These are phyloP conservation scores for Monochamus alternatus DNA, from an alignment of 2,888 invertebrate genomes.

Conservation along the genomic window DNA sequence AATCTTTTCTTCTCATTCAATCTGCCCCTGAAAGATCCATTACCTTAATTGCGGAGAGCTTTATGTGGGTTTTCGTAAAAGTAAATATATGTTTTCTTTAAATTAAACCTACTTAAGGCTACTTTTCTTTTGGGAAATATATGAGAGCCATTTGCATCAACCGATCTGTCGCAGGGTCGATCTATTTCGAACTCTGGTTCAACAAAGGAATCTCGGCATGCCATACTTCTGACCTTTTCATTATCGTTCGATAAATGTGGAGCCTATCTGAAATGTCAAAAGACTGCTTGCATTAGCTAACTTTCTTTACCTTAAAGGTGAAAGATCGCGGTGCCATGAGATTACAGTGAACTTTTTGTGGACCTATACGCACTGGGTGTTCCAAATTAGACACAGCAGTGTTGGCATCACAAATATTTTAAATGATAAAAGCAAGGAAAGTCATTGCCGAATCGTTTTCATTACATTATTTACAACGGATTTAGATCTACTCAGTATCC, in stretches of 20 bases:
- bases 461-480: no score
- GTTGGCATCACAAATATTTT: no score
- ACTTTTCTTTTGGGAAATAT: slow-evolving; percentile 30
- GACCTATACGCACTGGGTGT: not conserved
- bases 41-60: slow-evolving; percentile 31
- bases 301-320: slow-evolving; percentile 25
- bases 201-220: slow-evolving; percentile 51
- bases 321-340: slow-evolving; percentile 12
- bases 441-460: no score
- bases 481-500: no score
- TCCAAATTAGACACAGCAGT: not conserved
- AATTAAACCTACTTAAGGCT: slow-evolving; percentile 36
- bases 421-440: no score
- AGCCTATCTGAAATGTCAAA: slow-evolving; percentile 28
- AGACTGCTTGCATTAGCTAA: slow-evolving; percentile 18
- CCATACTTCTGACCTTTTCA: slow-evolving; percentile 52
- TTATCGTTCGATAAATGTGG: slow-evolving; percentile 35
- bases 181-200: slow-evolving; percentile 26
- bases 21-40: slow-evolving; percentile 31
- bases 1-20: slow-evolving; percentile 23
- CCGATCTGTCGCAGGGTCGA: slow-evolving; percentile 30
- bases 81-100: slow-evolving; percentile 39
- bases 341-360: not conserved
- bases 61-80: slow-evolving; percentile 29
- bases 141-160: slow-evolving; percentile 36